Evolutionary conservation across 2,113 vertebrate species (phyloP).

Genomic region (Stegastes partitus): DNA sequence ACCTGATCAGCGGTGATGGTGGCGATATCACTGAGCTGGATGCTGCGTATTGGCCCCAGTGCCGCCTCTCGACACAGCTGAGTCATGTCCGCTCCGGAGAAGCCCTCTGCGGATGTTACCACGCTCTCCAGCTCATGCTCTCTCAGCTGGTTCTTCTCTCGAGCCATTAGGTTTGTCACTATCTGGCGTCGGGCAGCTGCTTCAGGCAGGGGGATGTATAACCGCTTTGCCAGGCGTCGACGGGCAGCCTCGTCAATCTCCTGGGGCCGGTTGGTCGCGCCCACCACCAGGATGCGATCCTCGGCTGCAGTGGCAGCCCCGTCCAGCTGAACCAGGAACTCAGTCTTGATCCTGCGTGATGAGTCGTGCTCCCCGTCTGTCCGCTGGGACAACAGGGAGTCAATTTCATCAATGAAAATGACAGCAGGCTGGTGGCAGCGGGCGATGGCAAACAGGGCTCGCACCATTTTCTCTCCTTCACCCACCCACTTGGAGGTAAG

Average conservation of each 20-base stretch:
- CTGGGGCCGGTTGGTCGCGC: slow-evolving; percentile 96
- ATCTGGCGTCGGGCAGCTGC: slow-evolving; percentile 90
- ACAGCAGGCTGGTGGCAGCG: slow-evolving; percentile 95
- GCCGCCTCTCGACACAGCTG: slow-evolving; percentile 96
- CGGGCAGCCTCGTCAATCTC: slow-evolving; percentile 97
- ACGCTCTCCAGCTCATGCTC: slow-evolving; percentile 87
- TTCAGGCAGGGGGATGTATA: slow-evolving; percentile 96
- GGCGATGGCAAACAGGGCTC: slow-evolving; percentile 93
- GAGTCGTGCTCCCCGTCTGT: slow-evolving; percentile 97
- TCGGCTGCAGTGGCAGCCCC: slow-evolving; percentile 93
- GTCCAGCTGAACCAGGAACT: slow-evolving; percentile 97
- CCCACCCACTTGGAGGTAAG: slow-evolving; percentile 99
- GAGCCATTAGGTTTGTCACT: slow-evolving; percentile 88
- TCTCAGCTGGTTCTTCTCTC: slow-evolving; percentile 87
- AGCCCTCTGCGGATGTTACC: slow-evolving; percentile 86
- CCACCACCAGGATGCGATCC: slow-evolving; percentile 95
- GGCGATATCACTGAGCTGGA: slow-evolving; percentile 89
- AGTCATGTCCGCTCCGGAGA: slow-evolving; percentile 97
- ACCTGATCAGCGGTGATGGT: slow-evolving; percentile 92
- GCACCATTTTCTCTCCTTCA: slow-evolving; percentile 98
- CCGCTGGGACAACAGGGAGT: slow-evolving; percentile 94
- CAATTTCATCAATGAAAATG: slow-evolving; percentile 98
- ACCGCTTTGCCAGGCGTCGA: slow-evolving; percentile 91
- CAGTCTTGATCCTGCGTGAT: slow-evolving; percentile 95
- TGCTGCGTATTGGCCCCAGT: slow-evolving; percentile 94